These are phyloP conservation scores for Herpetotheres cachinnans DNA, from an alignment of 2,113 vertebrate genomes.

Conservation along the genomic window DNA sequence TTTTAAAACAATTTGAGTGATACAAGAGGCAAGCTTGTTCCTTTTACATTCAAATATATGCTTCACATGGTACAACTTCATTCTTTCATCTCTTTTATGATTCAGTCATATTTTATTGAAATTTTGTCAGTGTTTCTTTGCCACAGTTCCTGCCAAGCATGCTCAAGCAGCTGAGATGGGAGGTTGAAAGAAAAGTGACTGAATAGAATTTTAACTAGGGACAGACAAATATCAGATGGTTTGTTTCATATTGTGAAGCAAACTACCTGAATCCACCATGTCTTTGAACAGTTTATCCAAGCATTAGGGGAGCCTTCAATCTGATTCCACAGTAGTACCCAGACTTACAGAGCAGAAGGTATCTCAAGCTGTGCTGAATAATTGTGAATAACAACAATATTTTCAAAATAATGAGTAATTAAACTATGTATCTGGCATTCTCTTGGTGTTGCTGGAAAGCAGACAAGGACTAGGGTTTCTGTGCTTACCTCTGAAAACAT, in stretches of 20 bases:
- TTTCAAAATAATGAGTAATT: slow-evolving; percentile 2
- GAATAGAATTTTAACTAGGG: slow-evolving; percentile 36
- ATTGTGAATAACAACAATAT: neutral
- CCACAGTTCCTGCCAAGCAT: slow-evolving; percentile 6
- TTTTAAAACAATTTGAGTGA: slow-evolving; percentile 36
- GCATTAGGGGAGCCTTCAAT: neutral
- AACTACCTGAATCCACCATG: neutral
- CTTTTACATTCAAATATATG: slow-evolving; percentile 19
- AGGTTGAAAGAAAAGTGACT: slow-evolving; percentile 16
- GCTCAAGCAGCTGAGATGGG: slow-evolving; percentile 22
- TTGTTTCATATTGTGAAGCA: slow-evolving; percentile 3
- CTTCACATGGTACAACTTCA: slow-evolving; percentile 2
- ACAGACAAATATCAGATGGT: neutral
- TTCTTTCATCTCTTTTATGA: slow-evolving; percentile 17
- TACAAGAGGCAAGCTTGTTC: neutral
- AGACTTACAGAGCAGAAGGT: neutral
- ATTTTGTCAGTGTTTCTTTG: slow-evolving; percentile 28
- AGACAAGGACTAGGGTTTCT: neutral
- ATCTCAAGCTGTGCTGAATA: slow-evolving; percentile 36
- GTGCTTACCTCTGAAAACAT: neutral
- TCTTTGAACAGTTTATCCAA: neutral
- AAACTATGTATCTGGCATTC: neutral
- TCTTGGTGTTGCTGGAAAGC: neutral
- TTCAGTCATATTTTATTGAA: slow-evolving; percentile 34
- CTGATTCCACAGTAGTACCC: neutral